A percentile compares a stretch with the other conserved stretches of the same genome.
Conservation (phyloP, 2,113 vertebrate genomes). For the Ictalurus punctatus region DNA sequence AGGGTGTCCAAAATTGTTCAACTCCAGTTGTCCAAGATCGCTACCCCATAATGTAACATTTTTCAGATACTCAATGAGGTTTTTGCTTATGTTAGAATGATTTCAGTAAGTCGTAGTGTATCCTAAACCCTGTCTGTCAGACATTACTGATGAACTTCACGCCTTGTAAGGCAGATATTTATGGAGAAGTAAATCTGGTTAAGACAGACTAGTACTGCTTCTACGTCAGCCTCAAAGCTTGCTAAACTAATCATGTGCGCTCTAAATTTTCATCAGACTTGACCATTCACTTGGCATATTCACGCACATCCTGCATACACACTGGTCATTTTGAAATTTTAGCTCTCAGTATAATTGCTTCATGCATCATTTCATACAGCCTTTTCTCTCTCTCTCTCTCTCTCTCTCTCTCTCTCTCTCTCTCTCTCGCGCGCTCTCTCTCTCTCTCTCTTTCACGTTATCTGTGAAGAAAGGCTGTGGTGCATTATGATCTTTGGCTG, state of each 20-base stretch:
- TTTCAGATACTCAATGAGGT: not conserved
- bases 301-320: not conserved
- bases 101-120: not conserved
- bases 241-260: not conserved
- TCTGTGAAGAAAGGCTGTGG: slow-evolving; percentile 22
- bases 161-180: not conserved
- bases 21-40: too few relatives aligned
- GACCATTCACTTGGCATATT: not conserved
- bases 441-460: not conserved
- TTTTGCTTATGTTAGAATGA: not conserved
- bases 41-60: not conserved
- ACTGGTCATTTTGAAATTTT: not conserved
- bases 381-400: not conserved
- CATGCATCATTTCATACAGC: not conserved
- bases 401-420: not conserved
- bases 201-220: not conserved
- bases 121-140: not conserved
- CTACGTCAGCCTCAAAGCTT: not conserved
- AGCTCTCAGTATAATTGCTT: not conserved
- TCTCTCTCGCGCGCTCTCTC: not conserved
- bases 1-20: not conserved
- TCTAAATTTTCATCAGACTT: not conserved
- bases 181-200: not conserved
- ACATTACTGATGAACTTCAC: not conserved
- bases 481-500: slow-evolving; percentile 39